These are phyloP conservation scores for Porites lobata DNA, from an alignment of 92 coral and sea anemone genomes.

Conservation along the genomic window DNA sequence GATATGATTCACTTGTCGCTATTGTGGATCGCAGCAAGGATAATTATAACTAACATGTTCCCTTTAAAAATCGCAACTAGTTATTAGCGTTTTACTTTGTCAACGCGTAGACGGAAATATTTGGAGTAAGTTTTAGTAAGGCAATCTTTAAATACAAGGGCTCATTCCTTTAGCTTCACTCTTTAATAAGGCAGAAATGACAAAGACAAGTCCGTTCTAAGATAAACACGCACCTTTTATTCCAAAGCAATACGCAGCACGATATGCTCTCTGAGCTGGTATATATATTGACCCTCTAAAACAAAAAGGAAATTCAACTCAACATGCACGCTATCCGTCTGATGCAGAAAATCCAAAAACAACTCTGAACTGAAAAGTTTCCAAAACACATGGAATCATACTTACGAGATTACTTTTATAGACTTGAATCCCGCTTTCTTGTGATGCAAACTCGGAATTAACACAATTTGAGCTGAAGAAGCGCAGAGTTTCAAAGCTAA, in stretches of 20 bases:
- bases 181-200: too few species aligned
- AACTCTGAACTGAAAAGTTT: not conserved
- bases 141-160: too few species aligned
- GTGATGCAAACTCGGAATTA: not conserved
- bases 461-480: not conserved
- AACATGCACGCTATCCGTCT: not conserved
- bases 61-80: too few species aligned
- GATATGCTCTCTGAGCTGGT: not conserved
- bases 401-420: not conserved
- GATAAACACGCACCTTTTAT: not conserved
- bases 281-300: not conserved
- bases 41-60: too few species aligned
- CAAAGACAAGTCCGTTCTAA: too few species aligned
- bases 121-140: too few species aligned
- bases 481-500: not conserved
- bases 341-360: not conserved
- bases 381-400: not conserved
- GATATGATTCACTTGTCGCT: too few species aligned
- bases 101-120: too few species aligned
- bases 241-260: not conserved
- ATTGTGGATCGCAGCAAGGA: too few species aligned
- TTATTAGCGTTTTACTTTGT: too few species aligned
- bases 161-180: too few species aligned
- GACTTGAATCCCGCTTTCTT: constrained; percentile 7
- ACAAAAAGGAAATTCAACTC: not conserved